Evolutionary conservation across 2,797 vertebrate species (phyloP), one percentile per base, ranked within the genome.

Genomic region (Tangara arthus): DNA sequence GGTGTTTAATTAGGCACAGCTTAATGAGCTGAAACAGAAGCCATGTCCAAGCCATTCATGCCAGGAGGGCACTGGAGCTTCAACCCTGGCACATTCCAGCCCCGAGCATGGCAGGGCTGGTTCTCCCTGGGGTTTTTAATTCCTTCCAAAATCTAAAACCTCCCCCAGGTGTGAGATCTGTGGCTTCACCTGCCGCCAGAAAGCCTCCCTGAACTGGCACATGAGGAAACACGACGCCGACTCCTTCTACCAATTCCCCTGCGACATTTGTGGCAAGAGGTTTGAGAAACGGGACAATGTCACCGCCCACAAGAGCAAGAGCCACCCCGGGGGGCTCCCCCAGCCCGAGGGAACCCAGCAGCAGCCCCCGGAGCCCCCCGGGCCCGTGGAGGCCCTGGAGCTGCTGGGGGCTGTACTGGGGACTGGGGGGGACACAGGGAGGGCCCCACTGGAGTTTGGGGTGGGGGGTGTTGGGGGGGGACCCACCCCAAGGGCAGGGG

Each of bases 281-380:
- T 99, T 99, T 8, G 98, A 99, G 82, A 98, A 98, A 95, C 96
- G 96, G 6, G 98, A 98, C 97, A 99, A 98, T 3, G 98, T 98
- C 16, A 94, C 97, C 0, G 98, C 98, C 4, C 98, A 99, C 96
- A 95, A 97, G 52, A 98, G 98, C 97, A 98, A 98, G 46, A 98
- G 98, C 64, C 98, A 98, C 91, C 98, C 98, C 3, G 3, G 37
- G 35, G 30, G 5, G 8, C 30, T 37, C 0, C 21, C 49, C 6
- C 65, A 15, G 15, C 30, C 56, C 2, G 35, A 66, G 44, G 52
- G 60, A 6, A 15, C 2, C 35, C 59, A 18, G 50, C 69, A 11
- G 34, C 47, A n/a, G 27, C 49, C 26, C 0, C 34, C 17, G 0
- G 24, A 53, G 72, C 63, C 55, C 34, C 41, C 66, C 0, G n/a